Base-by-base conservation (phyloP, 2,888 invertebrate species). In the Xestia xanthographa region DNA sequence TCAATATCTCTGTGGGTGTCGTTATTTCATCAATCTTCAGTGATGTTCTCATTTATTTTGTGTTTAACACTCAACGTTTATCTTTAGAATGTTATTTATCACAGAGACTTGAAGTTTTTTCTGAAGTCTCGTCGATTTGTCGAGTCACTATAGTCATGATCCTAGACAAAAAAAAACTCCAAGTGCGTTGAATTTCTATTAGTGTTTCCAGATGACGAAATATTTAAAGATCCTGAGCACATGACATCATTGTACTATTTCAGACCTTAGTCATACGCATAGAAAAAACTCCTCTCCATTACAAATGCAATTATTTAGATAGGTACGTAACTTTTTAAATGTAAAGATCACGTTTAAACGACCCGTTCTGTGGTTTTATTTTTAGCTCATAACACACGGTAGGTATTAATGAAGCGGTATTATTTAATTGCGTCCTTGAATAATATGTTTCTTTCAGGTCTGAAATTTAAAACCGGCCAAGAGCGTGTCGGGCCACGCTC, bases 161-260 rank as follows among this genome's bases (percentile, higher is more conserved):
- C 5, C 2, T n/a, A 48, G 4, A 62, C 4, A 56, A 45, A 48
- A 66, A 20, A 9, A 22, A 2, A 60, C 34, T 20, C 6, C 4
- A 63, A 41, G 34, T 14, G 34, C 22, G 26, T 11, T 20, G 62
- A 41, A 75, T 29, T 76, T 56, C 48, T 80, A 34, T 48, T 34
- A 43, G 41, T 43, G 41, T 58, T 34, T 41, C n/a, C 43, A 72
- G 22, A 66, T 80, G 67, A 66, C 43, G 68, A 84, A 60, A 75
- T 60, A 43, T 68, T 45, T 34, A 58, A 70, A 68, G 26, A 84
- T 67, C 63, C 34, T 43, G 26, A 45, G 38, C 53, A 72, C 53
- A 79, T 80, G 62, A 81, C 70, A 84, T 82, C 81, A 79, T 74
- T 66, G 29, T 50, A 38, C 41, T 60, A 66, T 77, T 66, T 34